Percentiles rank a stretch among this genome's conserved stretches.
Conservation (phyloP, 2,888 invertebrate genomes). For the Drosophila robusta region DNA sequence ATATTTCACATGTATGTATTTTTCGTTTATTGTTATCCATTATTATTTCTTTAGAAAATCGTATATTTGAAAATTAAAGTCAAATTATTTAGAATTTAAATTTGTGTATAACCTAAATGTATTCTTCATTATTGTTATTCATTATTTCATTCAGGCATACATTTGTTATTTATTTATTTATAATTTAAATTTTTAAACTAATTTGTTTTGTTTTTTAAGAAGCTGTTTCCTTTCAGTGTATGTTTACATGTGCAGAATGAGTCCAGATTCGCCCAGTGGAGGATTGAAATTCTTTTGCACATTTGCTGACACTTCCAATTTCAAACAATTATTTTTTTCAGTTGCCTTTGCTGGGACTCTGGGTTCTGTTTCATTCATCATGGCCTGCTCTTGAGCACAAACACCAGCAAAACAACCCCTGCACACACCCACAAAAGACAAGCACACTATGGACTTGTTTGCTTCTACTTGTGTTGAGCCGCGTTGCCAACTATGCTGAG, state of each 20-base stretch:
- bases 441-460: neutral
- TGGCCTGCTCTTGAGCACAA: conserved; percentile 25
- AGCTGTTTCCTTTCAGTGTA: conserved; percentile 3
- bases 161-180: no score
- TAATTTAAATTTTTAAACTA: no score
- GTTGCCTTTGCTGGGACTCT: conserved; percentile 20
- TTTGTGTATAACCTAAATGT: no score
- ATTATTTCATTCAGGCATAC: no score
- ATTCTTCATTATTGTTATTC: no score
- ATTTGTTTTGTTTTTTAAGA: neutral
- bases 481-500: conserved; percentile 48
- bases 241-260: neutral
- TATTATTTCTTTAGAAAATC: no score
- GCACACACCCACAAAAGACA: neutral
- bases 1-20: no score
- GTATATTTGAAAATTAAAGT: no score
- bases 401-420: conserved; percentile 43
- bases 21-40: no score
- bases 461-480: neutral
- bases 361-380: conserved; percentile 41
- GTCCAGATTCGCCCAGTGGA: conserved; percentile 7
- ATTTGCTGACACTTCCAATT: conserved; percentile 58
- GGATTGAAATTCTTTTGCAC: conserved; percentile 47
- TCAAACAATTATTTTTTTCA: conserved; percentile 32
- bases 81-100: no score